Percentiles rank a stretch among this genome's conserved stretches.
These are phyloP conservation scores for Achlya flavicornis DNA, from an alignment of 2,888 invertebrate species.

Conservation along the genomic window DNA sequence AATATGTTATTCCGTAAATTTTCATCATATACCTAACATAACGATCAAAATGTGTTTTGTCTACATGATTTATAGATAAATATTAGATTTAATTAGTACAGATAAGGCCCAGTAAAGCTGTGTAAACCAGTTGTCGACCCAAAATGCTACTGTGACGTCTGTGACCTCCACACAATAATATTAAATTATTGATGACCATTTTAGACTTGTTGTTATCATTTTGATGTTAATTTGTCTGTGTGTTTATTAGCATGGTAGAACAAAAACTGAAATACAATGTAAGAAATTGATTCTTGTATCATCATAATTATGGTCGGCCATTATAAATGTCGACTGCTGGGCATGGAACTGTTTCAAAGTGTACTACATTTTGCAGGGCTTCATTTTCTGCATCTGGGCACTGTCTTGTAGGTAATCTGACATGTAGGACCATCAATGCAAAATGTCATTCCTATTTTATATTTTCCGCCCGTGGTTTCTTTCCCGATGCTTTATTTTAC, in stretches of 20 bases:
- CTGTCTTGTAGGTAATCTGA: too few species aligned
- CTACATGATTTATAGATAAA: background rate
- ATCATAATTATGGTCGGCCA: too few species aligned
- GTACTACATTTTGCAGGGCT: too few species aligned
- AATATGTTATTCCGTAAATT: background rate
- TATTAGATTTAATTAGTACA: background rate
- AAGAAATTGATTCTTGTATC: too few species aligned
- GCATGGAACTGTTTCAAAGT: too few species aligned
- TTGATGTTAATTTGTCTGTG: background rate
- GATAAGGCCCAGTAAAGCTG: background rate
- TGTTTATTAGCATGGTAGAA: background rate
- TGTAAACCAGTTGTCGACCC: background rate
- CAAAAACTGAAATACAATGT: too few species aligned
- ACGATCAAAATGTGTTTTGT: background rate
- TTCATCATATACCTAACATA: background rate
- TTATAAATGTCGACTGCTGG: too few species aligned
- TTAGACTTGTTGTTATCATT: conserved; percentile 3
- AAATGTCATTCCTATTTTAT: too few species aligned
- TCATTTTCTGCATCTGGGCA: too few species aligned
- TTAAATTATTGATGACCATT: background rate
- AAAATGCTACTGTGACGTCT: background rate
- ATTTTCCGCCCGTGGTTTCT: too few species aligned
- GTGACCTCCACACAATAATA: background rate
- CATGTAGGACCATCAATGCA: too few species aligned
- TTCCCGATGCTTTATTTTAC: too few species aligned